Conservation (phyloP, 1,140 invertebrate species). For the Leptopilina boulardi region DNA sequence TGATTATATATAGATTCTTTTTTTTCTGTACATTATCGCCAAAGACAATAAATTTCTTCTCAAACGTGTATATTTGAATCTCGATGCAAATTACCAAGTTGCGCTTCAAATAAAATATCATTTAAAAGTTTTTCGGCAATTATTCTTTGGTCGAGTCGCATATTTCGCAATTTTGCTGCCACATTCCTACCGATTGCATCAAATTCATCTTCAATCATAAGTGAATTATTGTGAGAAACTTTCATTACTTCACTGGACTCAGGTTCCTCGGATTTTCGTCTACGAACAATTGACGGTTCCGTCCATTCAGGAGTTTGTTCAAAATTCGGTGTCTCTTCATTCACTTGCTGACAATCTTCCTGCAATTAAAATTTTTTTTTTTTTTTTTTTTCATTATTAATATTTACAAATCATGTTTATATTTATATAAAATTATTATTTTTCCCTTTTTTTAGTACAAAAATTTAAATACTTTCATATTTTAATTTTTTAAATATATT, state of each 20-base stretch:
- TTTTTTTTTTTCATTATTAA: no score
- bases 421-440: no score
- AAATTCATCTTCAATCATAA: constrained; percentile 69
- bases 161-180: constrained; percentile 72
- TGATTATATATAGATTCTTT: constrained; percentile 7
- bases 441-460: no score
- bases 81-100: constrained; percentile 72
- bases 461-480: no score
- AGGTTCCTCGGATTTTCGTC: constrained; percentile 63
- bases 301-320: constrained; percentile 67
- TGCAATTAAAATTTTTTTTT: constrained; percentile 46
- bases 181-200: constrained; percentile 73
- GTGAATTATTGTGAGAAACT: constrained; percentile 65
- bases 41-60: constrained; percentile 40
- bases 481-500: not conserved
- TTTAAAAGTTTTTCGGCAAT: constrained; percentile 74
- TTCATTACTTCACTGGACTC: constrained; percentile 64
- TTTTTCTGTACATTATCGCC: constrained; percentile 26
- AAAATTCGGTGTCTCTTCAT: constrained; percentile 59
- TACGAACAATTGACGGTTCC: constrained; percentile 60
- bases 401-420: no score
- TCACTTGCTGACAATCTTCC: constrained; percentile 63
- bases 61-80: constrained; percentile 71
- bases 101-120: constrained; percentile 73
- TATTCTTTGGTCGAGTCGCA: constrained; percentile 74